Conservation (phyloP, 2,113 vertebrate species). For the Terrapene triunguis region DNA sequence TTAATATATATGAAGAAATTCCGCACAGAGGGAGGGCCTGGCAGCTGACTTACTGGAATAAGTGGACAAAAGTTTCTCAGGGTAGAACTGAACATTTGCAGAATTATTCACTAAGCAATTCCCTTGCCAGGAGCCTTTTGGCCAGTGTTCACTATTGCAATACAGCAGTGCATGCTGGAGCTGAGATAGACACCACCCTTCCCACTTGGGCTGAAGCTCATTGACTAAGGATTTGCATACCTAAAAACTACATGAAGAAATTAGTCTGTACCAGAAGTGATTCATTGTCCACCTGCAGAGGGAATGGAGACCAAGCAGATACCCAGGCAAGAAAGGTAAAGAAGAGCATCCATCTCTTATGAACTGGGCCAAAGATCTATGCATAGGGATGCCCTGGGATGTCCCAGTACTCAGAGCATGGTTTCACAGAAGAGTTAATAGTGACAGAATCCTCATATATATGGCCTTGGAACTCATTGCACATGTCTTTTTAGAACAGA, state of each 20-base stretch:
- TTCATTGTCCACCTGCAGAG: not conserved
- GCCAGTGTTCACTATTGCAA: not conserved
- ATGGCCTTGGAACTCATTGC: not conserved
- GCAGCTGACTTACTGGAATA: not conserved
- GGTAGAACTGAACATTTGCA: not conserved
- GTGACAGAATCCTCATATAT: not conserved
- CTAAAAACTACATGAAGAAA: not conserved
- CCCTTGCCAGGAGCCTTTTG: not conserved
- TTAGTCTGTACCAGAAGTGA: not conserved
- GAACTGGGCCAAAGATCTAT: not conserved
- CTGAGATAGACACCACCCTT: not conserved
- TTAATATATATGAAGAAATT: not conserved
- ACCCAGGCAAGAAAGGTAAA: not conserved
- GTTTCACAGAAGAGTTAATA: not conserved
- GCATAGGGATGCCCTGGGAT: accelerated
- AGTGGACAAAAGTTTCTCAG: not conserved
- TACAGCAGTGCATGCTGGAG: not conserved
- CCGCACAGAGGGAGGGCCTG: not conserved
- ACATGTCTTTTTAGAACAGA: no score
- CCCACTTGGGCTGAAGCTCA: not conserved
- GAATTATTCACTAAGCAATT: not conserved
- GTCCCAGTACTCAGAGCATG: not conserved
- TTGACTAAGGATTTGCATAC: not conserved
- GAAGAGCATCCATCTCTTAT: not conserved
- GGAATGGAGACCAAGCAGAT: not conserved